Conservation (phyloP, 1,140 invertebrate species). For the Paralvinella palmiformis region DNA sequence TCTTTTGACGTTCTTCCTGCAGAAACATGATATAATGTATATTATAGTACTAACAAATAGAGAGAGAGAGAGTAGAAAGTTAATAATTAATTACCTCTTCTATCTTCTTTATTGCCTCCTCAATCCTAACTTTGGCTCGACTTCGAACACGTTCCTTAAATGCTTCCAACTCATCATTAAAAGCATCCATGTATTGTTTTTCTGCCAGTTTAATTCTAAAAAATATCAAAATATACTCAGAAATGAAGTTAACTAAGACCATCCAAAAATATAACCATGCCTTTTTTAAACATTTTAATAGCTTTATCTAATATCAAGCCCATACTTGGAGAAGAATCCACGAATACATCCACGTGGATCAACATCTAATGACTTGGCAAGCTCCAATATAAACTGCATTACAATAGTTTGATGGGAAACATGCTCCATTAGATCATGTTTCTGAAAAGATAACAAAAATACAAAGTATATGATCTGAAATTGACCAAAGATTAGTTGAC, state of each 20-base stretch:
- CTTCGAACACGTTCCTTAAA: constrained; percentile 85
- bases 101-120: constrained; percentile 72
- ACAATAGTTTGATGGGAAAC: constrained; percentile 97
- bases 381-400: constrained; percentile 96
- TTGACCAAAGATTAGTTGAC: background rate
- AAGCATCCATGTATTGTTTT: constrained; percentile 85
- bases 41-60: no score
- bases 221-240: constrained; percentile 10
- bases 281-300: no score
- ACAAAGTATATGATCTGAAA: constrained; percentile 7
- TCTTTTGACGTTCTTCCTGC: constrained; percentile 72
- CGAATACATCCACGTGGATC: constrained; percentile 87
- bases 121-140: constrained; percentile 80
- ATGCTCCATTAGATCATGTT: constrained; percentile 88
- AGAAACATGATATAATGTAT: no score
- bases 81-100: constrained; percentile 55
- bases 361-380: constrained; percentile 87
- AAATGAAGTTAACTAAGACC: background rate
- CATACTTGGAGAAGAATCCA: constrained; percentile 86
- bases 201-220: constrained; percentile 82
- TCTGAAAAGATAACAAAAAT: constrained; percentile 57
- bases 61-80: no score
- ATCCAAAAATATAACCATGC: background rate
- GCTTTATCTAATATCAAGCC: no score
- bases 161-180: constrained; percentile 83